These are phyloP conservation scores for Nemurella pictetii DNA, from an alignment of 2,888 invertebrate genomes.

Conservation along the genomic window DNA sequence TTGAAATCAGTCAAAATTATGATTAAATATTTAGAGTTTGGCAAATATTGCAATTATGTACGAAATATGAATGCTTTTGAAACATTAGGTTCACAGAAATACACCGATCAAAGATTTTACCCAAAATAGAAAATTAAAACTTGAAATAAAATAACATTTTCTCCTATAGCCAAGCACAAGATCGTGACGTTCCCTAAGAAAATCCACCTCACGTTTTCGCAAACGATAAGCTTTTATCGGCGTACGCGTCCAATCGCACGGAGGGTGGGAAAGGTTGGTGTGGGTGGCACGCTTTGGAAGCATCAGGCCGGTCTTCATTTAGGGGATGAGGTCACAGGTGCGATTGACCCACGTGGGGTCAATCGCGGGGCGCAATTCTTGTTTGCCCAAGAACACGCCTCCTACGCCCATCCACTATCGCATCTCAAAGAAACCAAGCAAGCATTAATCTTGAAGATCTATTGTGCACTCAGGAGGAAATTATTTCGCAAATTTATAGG, in stretches of 20 bases:
- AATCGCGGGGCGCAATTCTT: neutral
- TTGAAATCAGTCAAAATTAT: too few relatives aligned
- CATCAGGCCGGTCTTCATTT: neutral
- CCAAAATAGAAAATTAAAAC: too few relatives aligned
- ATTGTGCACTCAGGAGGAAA: constrained; percentile 29
- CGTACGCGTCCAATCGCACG: neutral
- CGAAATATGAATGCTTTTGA: too few relatives aligned
- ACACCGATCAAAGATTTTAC: too few relatives aligned
- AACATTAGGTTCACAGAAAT: too few relatives aligned
- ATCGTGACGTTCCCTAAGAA: neutral
- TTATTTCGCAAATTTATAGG: constrained; percentile 30
- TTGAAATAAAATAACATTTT: neutral
- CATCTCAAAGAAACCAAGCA: neutral
- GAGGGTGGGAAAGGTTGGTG: neutral
- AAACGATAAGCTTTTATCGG: neutral
- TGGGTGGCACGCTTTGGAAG: neutral
- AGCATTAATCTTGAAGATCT: constrained; percentile 28
- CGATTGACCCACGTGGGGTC: neutral
- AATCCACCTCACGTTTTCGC: neutral
- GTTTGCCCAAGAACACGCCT: neutral
- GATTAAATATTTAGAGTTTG: too few relatives aligned
- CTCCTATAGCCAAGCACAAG: neutral
- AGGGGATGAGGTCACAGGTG: constrained; percentile 8
- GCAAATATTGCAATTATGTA: too few relatives aligned
- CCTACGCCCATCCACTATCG: constrained; percentile 2